A percentile compares a stretch with the other conserved stretches of the same genome.
Evolutionary conservation across 2,888 invertebrate genomes (phyloP).

Genomic region (Taphrorychus bicolor): DNA sequence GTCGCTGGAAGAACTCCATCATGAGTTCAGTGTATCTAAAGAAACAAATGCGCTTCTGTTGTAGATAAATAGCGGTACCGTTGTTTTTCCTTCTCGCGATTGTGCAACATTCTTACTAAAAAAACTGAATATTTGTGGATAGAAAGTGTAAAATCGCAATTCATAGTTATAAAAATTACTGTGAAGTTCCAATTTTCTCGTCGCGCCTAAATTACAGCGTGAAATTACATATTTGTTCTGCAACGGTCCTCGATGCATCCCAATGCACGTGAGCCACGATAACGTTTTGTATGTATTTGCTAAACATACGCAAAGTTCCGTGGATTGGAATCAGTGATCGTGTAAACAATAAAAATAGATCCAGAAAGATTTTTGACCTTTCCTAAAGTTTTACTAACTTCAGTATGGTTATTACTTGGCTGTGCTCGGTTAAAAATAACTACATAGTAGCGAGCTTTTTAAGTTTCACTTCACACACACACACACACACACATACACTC

Average conservation of each 20-base stretch:
- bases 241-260: not conserved
- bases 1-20: no score
- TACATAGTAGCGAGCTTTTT: not conserved
- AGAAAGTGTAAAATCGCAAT: conserved; percentile 18
- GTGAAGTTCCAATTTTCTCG: not conserved
- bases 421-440: not conserved
- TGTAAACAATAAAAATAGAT: not conserved
- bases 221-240: not conserved
- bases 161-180: conserved; percentile 6
- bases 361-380: conserved; percentile 5
- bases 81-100: not conserved
- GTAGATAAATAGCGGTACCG: not conserved
- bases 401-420: not conserved
- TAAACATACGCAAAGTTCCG: not conserved
- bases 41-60: not conserved
- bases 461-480: no score
- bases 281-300: not conserved
- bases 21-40: not conserved
- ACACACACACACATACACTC: no score
- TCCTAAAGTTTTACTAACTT: not conserved
- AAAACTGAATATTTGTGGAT: conserved; percentile 20
- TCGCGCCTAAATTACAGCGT: not conserved
- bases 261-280: not conserved
- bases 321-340: not conserved
- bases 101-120: not conserved